Evolutionary conservation across 2,888 invertebrate genomes (phyloP).

Genomic region (Apantesis nais): DNA sequence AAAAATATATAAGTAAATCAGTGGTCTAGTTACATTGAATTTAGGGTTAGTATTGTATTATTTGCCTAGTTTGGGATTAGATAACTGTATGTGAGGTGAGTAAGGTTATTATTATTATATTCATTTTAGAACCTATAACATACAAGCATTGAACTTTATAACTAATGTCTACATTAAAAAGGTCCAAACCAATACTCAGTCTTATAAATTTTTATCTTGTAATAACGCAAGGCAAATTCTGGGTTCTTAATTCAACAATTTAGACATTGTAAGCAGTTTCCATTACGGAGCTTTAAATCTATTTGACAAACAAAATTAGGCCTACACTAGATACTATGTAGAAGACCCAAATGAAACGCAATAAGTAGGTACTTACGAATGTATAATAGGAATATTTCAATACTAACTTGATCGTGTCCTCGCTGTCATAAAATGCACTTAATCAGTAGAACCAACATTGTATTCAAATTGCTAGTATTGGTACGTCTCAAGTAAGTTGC

Average conservation of each 20-base stretch:
- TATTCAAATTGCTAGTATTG: neutral
- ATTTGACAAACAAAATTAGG: conserved; percentile 1
- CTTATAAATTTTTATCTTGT: neutral
- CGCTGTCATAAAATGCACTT: neutral
- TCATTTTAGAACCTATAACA: neutral
- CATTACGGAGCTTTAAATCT: conserved; percentile 7
- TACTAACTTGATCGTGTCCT: neutral
- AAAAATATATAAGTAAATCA: too few relatives aligned
- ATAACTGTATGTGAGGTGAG: too few relatives aligned
- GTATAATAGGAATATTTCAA: neutral
- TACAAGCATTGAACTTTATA: neutral
- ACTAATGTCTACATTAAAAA: neutral
- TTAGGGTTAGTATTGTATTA: too few relatives aligned
- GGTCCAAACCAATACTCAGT: neutral
- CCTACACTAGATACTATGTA: neutral
- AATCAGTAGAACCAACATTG: neutral
- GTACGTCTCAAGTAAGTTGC: neutral
- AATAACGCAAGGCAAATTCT: conserved; percentile 8
- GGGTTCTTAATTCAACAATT: conserved; percentile 8
- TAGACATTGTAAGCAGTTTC: conserved; percentile 1
- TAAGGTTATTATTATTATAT: too few relatives aligned
- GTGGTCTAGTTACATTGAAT: too few relatives aligned
- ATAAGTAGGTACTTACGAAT: neutral
- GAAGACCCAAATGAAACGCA: neutral
- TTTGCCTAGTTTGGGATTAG: too few relatives aligned